phyloP scores from a whole-genome alignment of 2,113 vertebrate species.

The Corythoichthys intestinalis region DNA sequence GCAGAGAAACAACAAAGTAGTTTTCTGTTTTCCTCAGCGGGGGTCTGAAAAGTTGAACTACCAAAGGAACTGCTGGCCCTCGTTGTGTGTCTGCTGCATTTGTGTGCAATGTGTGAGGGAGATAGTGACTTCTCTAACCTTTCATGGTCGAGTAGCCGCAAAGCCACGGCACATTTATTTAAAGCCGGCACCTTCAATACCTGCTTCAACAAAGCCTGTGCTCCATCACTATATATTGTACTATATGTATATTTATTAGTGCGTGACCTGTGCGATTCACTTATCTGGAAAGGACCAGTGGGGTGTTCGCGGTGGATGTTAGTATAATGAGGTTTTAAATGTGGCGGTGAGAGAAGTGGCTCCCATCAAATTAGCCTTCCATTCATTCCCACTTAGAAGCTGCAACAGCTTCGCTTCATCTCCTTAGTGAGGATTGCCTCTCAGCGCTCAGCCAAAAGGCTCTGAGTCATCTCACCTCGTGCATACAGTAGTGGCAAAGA shows the following conservation, averaged over 20 bases:
- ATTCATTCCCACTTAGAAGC: conserved; percentile 57
- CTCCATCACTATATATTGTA: conserved; percentile 14
- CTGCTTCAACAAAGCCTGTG: conserved; percentile 12
- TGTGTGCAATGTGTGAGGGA: conserved; percentile 33
- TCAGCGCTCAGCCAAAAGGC: conserved; percentile 34
- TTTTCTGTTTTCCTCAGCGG: conserved; percentile 24
- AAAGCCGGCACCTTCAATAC: conserved; percentile 39
- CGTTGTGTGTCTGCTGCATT: conserved; percentile 48
- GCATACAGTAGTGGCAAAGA: not conserved
- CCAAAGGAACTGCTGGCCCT: conserved; percentile 54
- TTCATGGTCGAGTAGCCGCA: conserved; percentile 46
- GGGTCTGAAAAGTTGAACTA: conserved; percentile 52
- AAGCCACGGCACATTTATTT: conserved; percentile 43
- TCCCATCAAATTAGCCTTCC: conserved; percentile 63
- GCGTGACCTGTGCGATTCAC: conserved; percentile 37
- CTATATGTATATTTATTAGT: conserved; percentile 20
- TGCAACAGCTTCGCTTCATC: conserved; percentile 53
- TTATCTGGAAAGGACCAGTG: conserved; percentile 36
- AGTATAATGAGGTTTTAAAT: conserved; percentile 69
- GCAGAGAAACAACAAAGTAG: conserved; percentile 18
- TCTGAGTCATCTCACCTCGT: conserved; percentile 10
- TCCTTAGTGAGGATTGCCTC: conserved; percentile 54
- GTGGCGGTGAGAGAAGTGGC: conserved; percentile 56
- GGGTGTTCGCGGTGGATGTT: conserved; percentile 40
- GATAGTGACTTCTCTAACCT: conserved; percentile 42